Conservation (phyloP, 2,113 vertebrate genomes). For the Planiliza haematocheilus region DNA sequence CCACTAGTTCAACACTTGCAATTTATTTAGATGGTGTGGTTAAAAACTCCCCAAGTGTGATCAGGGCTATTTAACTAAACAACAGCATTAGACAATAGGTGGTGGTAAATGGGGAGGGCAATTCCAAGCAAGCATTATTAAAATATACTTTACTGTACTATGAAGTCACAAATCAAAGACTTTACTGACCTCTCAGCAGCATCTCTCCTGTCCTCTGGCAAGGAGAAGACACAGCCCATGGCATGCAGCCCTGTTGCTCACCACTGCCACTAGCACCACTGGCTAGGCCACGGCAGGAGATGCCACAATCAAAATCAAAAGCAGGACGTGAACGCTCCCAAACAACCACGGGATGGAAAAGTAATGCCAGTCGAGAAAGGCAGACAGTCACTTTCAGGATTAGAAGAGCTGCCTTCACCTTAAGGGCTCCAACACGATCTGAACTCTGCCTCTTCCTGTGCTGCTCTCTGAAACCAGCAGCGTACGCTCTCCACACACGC, state of each 20-base stretch:
- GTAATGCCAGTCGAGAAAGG: slow-evolving; percentile 35
- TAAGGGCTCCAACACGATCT: slow-evolving; percentile 52
- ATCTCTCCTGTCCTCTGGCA: slow-evolving; percentile 84
- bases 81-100: neutral
- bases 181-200: slow-evolving; percentile 88
- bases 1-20: slow-evolving; percentile 7
- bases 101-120: neutral
- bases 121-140: neutral
- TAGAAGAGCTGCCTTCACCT: slow-evolving; percentile 48
- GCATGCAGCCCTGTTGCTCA: slow-evolving; percentile 68
- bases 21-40: neutral
- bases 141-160: neutral
- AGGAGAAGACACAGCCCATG: slow-evolving; percentile 93
- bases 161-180: slow-evolving; percentile 23
- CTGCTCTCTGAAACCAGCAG: slow-evolving; percentile 64
- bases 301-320: slow-evolving; percentile 64
- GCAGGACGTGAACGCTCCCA: slow-evolving; percentile 47
- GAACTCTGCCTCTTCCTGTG: slow-evolving; percentile 72
- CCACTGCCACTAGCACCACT: slow-evolving; percentile 58
- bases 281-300: slow-evolving; percentile 61
- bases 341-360: slow-evolving; percentile 25
- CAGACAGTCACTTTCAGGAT: slow-evolving; percentile 19
- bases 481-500: slow-evolving; percentile 54
- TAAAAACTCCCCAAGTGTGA: neutral
- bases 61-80: neutral